Conservation (phyloP, 2,888 invertebrate species). For the Erynnis tages region DNA sequence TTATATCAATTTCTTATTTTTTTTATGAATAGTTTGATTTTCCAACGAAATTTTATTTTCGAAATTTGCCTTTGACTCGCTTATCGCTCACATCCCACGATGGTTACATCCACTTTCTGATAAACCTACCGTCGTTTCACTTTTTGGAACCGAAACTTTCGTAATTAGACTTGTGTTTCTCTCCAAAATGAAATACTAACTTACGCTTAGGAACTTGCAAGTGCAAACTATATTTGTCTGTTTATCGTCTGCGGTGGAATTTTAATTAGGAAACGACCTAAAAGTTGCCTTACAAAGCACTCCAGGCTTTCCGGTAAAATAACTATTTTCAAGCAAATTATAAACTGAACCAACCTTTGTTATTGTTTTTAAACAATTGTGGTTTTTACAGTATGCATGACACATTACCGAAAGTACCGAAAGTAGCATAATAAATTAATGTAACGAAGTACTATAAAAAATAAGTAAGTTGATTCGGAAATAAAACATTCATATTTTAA, state of each 20-base stretch:
- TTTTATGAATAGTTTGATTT: no score
- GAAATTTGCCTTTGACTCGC: background rate
- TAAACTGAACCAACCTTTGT: slow-evolving; percentile 4
- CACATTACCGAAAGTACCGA: no score
- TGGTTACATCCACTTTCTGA: background rate
- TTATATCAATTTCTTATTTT: no score
- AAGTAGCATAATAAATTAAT: no score
- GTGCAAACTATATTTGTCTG: slow-evolving; percentile 27
- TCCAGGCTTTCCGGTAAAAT: background rate
- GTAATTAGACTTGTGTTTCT: slow-evolving; percentile 35
- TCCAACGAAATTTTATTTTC: no score
- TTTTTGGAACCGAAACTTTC: slow-evolving; percentile 28
- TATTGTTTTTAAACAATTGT: background rate
- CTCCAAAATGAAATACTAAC: slow-evolving; percentile 30
- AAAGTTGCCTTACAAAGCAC: slow-evolving; percentile 9
- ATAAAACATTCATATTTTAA: no score
- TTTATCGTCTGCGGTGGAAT: slow-evolving; percentile 19
- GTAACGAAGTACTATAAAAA: no score
- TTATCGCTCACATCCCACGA: background rate
- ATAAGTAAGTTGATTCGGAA: no score
- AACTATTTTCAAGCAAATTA: background rate
- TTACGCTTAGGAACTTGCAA: slow-evolving; percentile 27
- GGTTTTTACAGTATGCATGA: background rate
- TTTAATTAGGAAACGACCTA: slow-evolving; percentile 17
- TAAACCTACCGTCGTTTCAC: background rate